Percentiles rank a stretch among this genome's conserved stretches.
Conservation (phyloP, 2,888 invertebrate genomes). For the Therioaphis trifolii region DNA sequence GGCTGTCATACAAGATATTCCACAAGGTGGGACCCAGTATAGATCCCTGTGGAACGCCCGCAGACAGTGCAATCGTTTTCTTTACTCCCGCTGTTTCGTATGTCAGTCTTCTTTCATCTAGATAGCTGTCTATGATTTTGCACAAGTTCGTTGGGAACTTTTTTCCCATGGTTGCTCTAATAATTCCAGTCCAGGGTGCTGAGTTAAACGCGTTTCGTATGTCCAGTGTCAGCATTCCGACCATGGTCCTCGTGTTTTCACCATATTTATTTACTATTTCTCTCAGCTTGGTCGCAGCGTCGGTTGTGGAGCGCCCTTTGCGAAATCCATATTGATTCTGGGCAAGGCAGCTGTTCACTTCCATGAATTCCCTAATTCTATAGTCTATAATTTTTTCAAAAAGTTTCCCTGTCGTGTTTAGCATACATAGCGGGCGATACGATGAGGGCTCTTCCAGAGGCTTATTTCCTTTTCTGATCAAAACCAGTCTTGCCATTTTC, state of each 20-base stretch:
- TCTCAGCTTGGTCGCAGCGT: not conserved
- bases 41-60: not conserved
- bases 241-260: fast-evolving
- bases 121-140: not conserved
- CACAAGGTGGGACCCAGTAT: not conserved
- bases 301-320: not conserved
- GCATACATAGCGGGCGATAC: not conserved
- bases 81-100: not conserved
- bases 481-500: not conserved
- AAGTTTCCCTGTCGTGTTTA: not conserved
- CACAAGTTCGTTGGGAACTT: not conserved
- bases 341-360: not conserved
- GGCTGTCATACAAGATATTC: not conserved
- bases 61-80: not conserved
- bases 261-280: too few species aligned
- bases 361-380: too few species aligned
- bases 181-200: not conserved
- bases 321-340: not conserved
- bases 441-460: not conserved
- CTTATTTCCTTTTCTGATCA: not conserved
- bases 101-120: too few species aligned
- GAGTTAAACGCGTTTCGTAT: not conserved
- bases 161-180: too few species aligned
- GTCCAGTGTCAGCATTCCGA: not conserved
- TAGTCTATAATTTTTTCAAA: too few species aligned